Conservation (phyloP, 1,140 invertebrate species). For the Drosophila carrolli region DNA sequence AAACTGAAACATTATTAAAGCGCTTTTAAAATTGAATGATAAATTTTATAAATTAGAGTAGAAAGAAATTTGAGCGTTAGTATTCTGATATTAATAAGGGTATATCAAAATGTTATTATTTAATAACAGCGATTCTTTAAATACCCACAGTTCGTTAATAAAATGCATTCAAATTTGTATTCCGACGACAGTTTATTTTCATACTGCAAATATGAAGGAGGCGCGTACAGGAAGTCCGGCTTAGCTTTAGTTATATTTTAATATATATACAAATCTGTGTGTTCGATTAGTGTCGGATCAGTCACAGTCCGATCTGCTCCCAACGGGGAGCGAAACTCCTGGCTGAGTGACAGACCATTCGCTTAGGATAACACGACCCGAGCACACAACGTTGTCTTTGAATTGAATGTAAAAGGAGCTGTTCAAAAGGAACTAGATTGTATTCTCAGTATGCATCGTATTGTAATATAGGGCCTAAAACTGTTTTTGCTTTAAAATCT, state of each 20-base stretch:
- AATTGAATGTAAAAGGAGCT: constrained; percentile 52
- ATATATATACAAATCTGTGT: constrained; percentile 67
- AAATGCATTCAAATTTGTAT: constrained; percentile 18
- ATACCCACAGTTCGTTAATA: background rate
- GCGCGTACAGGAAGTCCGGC: constrained; percentile 37
- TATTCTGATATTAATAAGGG: no score
- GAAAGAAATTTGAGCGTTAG: no score
- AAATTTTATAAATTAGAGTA: no score
- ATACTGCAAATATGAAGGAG: constrained; percentile 60
- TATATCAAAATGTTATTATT: no score
- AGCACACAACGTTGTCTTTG: constrained; percentile 53
- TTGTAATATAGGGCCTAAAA: constrained; percentile 72
- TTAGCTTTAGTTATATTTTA: constrained; percentile 36
- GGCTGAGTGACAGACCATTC: constrained; percentile 11
- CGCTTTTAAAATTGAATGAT: background rate
- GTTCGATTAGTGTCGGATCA: constrained; percentile 37
- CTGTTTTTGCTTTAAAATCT: constrained; percentile 68
- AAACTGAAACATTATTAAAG: constrained; percentile 9
- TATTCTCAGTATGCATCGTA: constrained; percentile 56
- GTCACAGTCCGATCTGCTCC: constrained; percentile 8
- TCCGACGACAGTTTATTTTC: constrained; percentile 69
- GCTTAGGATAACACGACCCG: constrained; percentile 39
- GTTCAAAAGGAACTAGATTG: constrained; percentile 69
- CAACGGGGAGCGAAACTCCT: constrained; percentile 2
- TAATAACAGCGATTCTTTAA: no score